phyloP scores from a whole-genome alignment of 2,797 vertebrate species.

The Enteromius afrohamiltoni region DNA sequence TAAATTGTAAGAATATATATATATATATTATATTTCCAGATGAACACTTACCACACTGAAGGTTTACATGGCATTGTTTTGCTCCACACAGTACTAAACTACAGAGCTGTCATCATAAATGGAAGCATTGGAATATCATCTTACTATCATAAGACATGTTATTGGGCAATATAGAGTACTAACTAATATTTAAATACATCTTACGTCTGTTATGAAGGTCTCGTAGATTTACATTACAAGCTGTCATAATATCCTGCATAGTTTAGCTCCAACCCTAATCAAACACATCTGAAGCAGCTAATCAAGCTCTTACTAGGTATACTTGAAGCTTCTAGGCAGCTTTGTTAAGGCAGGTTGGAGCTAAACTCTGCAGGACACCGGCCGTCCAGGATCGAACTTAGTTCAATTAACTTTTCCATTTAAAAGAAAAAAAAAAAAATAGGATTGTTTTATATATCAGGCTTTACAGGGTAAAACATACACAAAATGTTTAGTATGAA shows the following conservation, averaged over 20 bases:
- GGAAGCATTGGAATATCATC: neutral
- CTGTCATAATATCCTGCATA: neutral
- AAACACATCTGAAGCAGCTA: too few species aligned
- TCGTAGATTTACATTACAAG: neutral
- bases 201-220: neutral
- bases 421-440: neutral
- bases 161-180: neutral
- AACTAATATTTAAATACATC: neutral
- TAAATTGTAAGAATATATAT: neutral
- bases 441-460: neutral
- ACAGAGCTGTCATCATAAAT: neutral
- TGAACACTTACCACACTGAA: neutral
- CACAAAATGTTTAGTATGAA: constrained; percentile 24
- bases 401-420: neutral
- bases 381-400: too few species aligned
- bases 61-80: neutral
- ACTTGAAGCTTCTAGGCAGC: too few species aligned
- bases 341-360: too few species aligned
- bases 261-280: too few species aligned
- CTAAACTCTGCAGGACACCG: too few species aligned
- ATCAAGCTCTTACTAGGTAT: too few species aligned
- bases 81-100: neutral
- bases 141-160: constrained; percentile 4
- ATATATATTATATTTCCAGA: neutral
- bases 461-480: neutral